phyloP scores from a whole-genome alignment of 1,140 invertebrate genomes.

The Cyclargus thomasi region DNA sequence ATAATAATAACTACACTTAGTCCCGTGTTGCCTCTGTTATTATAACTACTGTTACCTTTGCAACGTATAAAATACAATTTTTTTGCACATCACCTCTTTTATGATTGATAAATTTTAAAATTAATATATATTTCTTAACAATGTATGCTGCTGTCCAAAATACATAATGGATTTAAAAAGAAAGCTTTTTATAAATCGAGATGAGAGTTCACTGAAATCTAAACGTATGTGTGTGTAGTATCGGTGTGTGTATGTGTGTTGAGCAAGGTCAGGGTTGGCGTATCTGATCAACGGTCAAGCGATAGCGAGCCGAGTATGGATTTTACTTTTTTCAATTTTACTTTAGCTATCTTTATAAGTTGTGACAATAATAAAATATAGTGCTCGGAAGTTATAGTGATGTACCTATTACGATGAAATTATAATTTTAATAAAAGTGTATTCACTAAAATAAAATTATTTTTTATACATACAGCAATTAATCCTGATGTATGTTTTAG shows the following conservation, averaged over 20 bases:
- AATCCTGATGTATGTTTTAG: neutral
- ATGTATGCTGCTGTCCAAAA: too few relatives aligned
- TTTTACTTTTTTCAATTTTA: conserved; percentile 22
- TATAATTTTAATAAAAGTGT: neutral
- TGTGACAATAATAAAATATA: neutral
- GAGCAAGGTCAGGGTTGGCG: conserved; percentile 68
- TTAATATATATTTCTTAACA: too few relatives aligned
- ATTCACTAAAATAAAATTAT: neutral
- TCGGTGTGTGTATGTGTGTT: conserved; percentile 56
- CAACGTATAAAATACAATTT: too few relatives aligned
- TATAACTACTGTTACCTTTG: too few relatives aligned
- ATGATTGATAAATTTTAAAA: too few relatives aligned
- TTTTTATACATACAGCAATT: neutral
- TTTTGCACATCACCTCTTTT: too few relatives aligned
- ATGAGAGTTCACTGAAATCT: conserved; percentile 26
- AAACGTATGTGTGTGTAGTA: conserved; percentile 43
- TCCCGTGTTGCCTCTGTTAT: too few relatives aligned
- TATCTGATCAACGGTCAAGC: conserved; percentile 69
- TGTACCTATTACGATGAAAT: neutral
- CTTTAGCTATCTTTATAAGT: conserved; percentile 1
- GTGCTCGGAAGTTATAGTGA: neutral
- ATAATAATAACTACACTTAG: too few relatives aligned
- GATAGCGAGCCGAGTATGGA: conserved; percentile 46
- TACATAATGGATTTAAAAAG: neutral
- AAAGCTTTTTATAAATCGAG: conserved; percentile 19